Conservation (phyloP, 2,797 vertebrate genomes). For the Takifugu rubripes region DNA sequence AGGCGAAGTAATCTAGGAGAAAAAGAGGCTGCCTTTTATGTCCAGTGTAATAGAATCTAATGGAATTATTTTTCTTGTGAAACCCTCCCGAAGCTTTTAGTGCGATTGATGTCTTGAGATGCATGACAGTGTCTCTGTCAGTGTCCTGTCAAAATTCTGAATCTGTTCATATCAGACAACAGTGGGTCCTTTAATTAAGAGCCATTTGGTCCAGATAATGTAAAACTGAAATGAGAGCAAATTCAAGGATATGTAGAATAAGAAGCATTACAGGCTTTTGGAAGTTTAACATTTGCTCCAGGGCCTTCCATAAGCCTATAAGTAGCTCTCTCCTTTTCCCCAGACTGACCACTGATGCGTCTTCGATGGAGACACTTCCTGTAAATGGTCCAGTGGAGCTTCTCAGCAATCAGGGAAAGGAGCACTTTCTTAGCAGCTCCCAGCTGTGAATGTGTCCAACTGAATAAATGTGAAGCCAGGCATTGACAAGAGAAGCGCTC, state of each 20-base stretch:
- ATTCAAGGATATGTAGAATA: constrained; percentile 15
- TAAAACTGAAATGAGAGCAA: neutral
- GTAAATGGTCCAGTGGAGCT: constrained; percentile 66
- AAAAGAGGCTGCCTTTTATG: constrained; percentile 1
- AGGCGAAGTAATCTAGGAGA: neutral
- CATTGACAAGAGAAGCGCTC: constrained; percentile 35
- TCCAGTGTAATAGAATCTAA: constrained; percentile 4
- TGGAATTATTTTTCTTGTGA: neutral
- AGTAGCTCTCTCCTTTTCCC: constrained; percentile 22
- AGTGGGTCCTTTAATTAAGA: neutral
- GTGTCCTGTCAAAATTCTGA: too few species aligned
- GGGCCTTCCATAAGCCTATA: constrained; percentile 32
- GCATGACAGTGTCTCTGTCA: too few species aligned
- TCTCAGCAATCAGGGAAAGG: constrained; percentile 47
- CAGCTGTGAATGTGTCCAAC: constrained; percentile 55
- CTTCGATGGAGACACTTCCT: constrained; percentile 51
- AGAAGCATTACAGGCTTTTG: constrained; percentile 6
- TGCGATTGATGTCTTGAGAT: too few species aligned
- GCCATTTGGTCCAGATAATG: constrained; percentile 1
- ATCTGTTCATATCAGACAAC: neutral
- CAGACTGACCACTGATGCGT: constrained; percentile 34
- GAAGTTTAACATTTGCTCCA: constrained; percentile 12
- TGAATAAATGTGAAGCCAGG: constrained; percentile 45
- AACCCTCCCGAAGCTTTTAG: constrained; percentile 1
- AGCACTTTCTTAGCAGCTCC: constrained; percentile 44